These are phyloP conservation scores for Copsychus sechellarum DNA, from an alignment of 2,113 vertebrate species.

Conservation along the genomic window DNA sequence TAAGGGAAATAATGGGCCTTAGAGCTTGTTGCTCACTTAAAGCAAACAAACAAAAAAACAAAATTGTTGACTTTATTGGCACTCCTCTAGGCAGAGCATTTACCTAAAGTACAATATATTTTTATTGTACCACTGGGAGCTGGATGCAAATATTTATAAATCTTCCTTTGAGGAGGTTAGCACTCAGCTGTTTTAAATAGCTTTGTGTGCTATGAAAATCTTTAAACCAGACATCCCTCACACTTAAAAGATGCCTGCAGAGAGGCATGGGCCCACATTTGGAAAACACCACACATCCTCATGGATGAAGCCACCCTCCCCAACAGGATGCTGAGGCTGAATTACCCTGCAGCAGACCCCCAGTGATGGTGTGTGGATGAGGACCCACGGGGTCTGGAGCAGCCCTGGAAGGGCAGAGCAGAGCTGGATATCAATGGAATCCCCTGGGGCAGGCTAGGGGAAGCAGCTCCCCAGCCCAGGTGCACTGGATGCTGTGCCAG, in stretches of 20 bases:
- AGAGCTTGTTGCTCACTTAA: constrained; percentile 10
- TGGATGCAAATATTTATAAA: constrained; percentile 36
- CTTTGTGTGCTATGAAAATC: background rate
- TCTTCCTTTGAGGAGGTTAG: constrained; percentile 16
- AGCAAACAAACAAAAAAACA: background rate
- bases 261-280: fast-evolving
- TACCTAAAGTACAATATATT: constrained; percentile 4
- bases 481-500: background rate
- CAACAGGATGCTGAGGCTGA: background rate
- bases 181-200: background rate
- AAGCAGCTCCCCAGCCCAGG: background rate
- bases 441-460: fast-evolving
- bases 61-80: constrained; percentile 37
- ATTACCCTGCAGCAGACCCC: background rate
- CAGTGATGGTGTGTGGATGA: background rate
- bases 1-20: constrained; percentile 19
- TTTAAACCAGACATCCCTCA: background rate
- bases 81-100: constrained; percentile 6
- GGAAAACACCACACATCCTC: fast-evolving
- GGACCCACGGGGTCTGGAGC: fast-evolving
- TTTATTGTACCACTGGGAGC: background rate
- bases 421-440: background rate
- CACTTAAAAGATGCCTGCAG: background rate
- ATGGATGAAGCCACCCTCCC: background rate
- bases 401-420: background rate